Evolutionary conservation across 2,888 invertebrate species (phyloP), one percentile per base, ranked within the genome.

Genomic region (Himalopsyche anomala): DNA sequence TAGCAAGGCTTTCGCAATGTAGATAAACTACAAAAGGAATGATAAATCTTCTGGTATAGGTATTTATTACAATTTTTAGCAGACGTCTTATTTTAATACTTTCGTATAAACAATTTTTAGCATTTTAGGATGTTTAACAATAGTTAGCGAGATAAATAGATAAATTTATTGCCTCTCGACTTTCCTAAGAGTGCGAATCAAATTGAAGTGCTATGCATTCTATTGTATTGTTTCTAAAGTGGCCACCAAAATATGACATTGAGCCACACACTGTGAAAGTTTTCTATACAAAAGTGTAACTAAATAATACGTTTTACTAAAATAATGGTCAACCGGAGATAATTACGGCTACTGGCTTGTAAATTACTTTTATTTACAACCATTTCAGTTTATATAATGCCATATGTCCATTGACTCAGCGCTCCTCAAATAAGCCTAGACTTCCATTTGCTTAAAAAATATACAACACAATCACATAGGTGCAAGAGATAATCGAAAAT

Each of bases 261-360:
- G 62, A 19, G 28, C 74, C 74, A 74, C 74, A 74, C 74, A 74
- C 36, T 74, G 74, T 38, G 74, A 74, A 74, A 74, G 74, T 74
- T 74, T 62, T 74, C 74, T 74, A 12, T 74, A 74, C 36, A 74
- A 38, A 74, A 74, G 12, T 74, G 74, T 74, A 36, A 28, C 74
- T 4, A 36, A 74, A 28, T 74, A 74, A 74, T 36, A 74, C 38
- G 15, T 36, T 74, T 36, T 28, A 12, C 36, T 74, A 38, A 5
- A 74, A 28, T 74, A 74, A 74, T 74, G 74, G 74, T 74, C 74
- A 74, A 74, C 74, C 74, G 36, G 74, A 74, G 74, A 74, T 74
- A 74, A 74, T 74, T 74, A 74, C 36, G n/a, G 11, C 62, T 62
- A 62, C 62, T 62, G 62, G 6, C 62, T 62, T 62, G 62, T 62